A percentile compares a stretch with the other conserved stretches of the same genome.
Conservation (phyloP, 2,113 vertebrate genomes). For the Chionodraco myersi region DNA sequence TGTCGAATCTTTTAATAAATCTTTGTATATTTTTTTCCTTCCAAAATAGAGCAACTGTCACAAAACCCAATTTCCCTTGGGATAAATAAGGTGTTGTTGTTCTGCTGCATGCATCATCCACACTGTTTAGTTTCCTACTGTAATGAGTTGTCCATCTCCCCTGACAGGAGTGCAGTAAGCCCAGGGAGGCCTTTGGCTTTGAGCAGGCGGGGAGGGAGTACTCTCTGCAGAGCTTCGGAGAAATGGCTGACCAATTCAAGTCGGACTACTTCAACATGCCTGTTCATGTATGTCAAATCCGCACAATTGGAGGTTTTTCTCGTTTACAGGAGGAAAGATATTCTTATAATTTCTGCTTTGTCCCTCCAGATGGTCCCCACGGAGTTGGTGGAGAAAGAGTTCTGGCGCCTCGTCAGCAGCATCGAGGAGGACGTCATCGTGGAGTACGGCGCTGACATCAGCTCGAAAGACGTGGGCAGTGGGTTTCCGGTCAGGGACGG, state of each 20-base stretch:
- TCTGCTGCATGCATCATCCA: not conserved
- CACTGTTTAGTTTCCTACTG: not conserved
- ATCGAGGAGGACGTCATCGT: constrained; percentile 99
- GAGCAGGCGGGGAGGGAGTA: constrained; percentile 97
- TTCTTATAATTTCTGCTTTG: constrained; percentile 3
- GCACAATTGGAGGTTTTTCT: not conserved
- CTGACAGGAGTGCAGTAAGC: constrained; percentile 95
- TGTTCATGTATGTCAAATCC: constrained; percentile 90
- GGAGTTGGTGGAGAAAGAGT: constrained; percentile 97
- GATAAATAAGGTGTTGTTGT: too few species aligned
- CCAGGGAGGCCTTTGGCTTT: constrained; percentile 96
- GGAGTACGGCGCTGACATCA: constrained; percentile 97
- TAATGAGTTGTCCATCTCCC: not conserved
- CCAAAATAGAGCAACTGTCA: too few species aligned
- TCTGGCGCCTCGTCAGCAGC: constrained; percentile 97
- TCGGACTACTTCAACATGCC: constrained; percentile 99
- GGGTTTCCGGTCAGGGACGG: constrained; percentile 95
- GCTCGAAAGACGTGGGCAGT: constrained; percentile 97
- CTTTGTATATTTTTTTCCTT: too few species aligned
- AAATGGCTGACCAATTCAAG: constrained; percentile 99
- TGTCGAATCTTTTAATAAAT: too few species aligned
- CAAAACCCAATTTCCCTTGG: too few species aligned
- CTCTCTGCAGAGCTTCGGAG: constrained; percentile 96
- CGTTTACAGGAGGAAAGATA: not conserved
- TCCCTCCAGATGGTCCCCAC: constrained; percentile 94